A percentile compares a stretch with the other conserved stretches of the same genome.
phyloP scores from a whole-genome alignment of 2,888 invertebrate genomes.

The Eledone cirrhosa region DNA sequence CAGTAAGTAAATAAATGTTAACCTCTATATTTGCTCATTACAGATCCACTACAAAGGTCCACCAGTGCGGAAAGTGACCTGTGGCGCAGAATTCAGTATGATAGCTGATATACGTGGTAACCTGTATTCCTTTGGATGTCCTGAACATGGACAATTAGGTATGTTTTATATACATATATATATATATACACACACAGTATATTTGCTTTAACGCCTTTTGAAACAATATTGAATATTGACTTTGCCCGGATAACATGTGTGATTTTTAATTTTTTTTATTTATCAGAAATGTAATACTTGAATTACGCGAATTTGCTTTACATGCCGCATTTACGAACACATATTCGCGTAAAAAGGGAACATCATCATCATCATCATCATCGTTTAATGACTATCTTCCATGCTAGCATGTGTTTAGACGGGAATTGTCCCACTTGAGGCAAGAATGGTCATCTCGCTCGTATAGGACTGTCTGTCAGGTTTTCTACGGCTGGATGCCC shows the following conservation, averaged over 20 bases:
- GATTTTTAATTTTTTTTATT: background rate
- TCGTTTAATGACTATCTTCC: too few species aligned
- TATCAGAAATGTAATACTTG: background rate
- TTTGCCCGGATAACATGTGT: background rate
- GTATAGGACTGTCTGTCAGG: too few species aligned
- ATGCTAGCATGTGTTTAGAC: too few species aligned
- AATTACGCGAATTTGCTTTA: too few species aligned
- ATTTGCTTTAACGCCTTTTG: background rate
- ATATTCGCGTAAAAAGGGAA: too few species aligned
- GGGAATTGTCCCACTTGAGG: too few species aligned
- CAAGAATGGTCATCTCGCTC: too few species aligned
- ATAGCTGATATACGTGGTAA: constrained; percentile 89
- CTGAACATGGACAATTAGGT: constrained; percentile 89
- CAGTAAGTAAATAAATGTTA: too few species aligned
- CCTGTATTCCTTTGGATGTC: constrained; percentile 89
- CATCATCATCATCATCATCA: too few species aligned
- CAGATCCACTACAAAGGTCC: constrained; percentile 72
- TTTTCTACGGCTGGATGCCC: too few species aligned
- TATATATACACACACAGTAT: too few species aligned
- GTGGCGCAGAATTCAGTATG: constrained; percentile 92
- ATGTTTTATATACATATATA: constrained; percentile 36
- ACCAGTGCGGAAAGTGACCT: constrained; percentile 87
- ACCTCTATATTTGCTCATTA: constrained; percentile 10
- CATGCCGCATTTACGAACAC: too few species aligned
- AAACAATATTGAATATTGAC: background rate